phyloP scores from a whole-genome alignment of 2,888 invertebrate genomes.

The Dugesia japonica region DNA sequence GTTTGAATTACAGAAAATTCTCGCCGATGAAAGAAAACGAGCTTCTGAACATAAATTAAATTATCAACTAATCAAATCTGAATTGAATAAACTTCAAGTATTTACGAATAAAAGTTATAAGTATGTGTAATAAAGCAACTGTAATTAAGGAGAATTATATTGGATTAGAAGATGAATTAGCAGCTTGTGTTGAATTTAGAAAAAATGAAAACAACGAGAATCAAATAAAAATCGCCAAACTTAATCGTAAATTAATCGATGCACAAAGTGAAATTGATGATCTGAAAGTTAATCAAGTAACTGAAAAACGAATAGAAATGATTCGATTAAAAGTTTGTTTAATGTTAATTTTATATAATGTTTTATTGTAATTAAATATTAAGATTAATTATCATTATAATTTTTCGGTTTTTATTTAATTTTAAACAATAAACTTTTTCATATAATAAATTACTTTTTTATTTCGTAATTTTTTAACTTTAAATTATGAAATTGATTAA shows the following conservation, averaged over 20 bases:
- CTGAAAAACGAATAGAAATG: slow-evolving; percentile 23
- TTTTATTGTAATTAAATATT: no score
- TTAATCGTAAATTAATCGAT: neutral
- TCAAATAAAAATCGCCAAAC: neutral
- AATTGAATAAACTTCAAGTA: slow-evolving; percentile 39
- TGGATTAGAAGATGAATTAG: neutral
- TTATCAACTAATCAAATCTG: slow-evolving; percentile 45
- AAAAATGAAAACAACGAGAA: neutral
- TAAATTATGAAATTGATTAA: no score
- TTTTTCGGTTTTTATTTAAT: no score
- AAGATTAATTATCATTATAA: no score
- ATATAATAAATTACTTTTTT: no score
- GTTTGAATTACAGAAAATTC: slow-evolving; percentile 43
- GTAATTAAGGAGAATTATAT: neutral
- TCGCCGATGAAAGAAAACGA: slow-evolving; percentile 45
- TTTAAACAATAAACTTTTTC: no score
- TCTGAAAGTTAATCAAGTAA: slow-evolving; percentile 5
- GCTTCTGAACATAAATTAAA: slow-evolving; percentile 46
- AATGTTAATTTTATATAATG: neutral
- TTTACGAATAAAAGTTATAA: neutral
- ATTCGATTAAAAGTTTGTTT: slow-evolving; percentile 22
- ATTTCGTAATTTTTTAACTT: no score
- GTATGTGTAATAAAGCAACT: no score
- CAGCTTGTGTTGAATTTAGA: neutral
- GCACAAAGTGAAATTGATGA: slow-evolving; percentile 13